Conservation (phyloP, 1,140 invertebrate genomes). For the Bathynomus jamesi region DNA sequence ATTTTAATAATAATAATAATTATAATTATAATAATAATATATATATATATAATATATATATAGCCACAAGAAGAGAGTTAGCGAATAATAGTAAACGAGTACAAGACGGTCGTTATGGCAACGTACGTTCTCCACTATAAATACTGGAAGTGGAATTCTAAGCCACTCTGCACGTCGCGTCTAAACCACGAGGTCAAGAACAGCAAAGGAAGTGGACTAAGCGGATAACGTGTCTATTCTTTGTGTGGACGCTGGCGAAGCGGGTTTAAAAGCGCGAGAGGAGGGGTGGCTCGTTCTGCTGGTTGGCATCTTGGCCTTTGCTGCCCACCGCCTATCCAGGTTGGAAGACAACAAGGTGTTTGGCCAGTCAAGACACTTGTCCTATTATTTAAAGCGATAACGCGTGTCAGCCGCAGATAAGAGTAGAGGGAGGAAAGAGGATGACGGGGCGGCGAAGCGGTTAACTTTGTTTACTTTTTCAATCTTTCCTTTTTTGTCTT, state of each 20-base stretch:
- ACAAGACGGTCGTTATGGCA: too few relatives aligned
- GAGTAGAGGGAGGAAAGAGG: slow-evolving; percentile 13
- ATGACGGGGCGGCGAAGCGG: slow-evolving; percentile 16
- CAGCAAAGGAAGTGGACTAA: background rate
- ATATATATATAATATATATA: background rate
- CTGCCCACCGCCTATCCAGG: background rate
- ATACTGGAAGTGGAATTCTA: too few relatives aligned
- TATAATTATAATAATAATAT: background rate
- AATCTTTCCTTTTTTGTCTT: too few relatives aligned
- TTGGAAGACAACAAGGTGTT: slow-evolving; percentile 27
- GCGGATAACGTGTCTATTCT: too few relatives aligned
- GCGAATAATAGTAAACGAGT: background rate
- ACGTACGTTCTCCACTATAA: too few relatives aligned
- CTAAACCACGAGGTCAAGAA: background rate
- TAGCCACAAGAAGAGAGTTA: background rate
- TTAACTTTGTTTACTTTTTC: too few relatives aligned
- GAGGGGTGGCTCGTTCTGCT: background rate
- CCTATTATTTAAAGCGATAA: slow-evolving; percentile 34
- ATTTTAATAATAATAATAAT: background rate
- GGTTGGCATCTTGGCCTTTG: background rate
- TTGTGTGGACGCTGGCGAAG: too few relatives aligned
- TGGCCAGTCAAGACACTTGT: slow-evolving; percentile 34
- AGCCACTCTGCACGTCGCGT: too few relatives aligned
- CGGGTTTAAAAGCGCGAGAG: background rate
- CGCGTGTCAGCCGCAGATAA: slow-evolving; percentile 27